These are phyloP conservation scores for Ornithoptera alexandrae DNA, from an alignment of 2,888 invertebrate species.

Conservation along the genomic window DNA sequence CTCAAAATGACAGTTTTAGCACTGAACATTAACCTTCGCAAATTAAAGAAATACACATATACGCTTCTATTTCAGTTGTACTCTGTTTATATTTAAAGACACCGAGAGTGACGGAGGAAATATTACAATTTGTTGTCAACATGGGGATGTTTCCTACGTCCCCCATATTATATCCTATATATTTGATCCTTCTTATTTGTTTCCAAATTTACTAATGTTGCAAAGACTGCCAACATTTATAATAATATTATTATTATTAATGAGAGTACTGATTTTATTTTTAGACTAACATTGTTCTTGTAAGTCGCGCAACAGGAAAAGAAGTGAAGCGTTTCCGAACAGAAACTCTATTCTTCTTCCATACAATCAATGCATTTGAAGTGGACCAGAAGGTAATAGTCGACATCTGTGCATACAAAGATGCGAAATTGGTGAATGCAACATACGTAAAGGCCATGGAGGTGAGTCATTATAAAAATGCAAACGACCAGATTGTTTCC, in stretches of 20 bases:
- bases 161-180: too few relatives aligned
- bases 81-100: too few relatives aligned
- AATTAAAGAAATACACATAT: too few relatives aligned
- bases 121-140: too few relatives aligned
- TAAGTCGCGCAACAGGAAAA: slow-evolving; percentile 81
- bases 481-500: neutral
- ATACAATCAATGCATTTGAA: slow-evolving; percentile 93
- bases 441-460: slow-evolving; percentile 91
- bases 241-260: neutral
- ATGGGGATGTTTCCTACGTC: too few relatives aligned
- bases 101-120: too few relatives aligned
- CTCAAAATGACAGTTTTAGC: too few relatives aligned
- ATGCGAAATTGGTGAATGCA: slow-evolving; percentile 89
- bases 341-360: slow-evolving; percentile 89
- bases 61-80: too few relatives aligned
- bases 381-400: slow-evolving; percentile 82
- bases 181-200: too few relatives aligned
- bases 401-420: slow-evolving; percentile 90
- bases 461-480: slow-evolving; percentile 59
- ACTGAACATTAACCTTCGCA: too few relatives aligned
- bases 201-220: too few relatives aligned
- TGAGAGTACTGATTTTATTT: slow-evolving; percentile 34
- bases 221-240: neutral
- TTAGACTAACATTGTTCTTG: slow-evolving; percentile 82
- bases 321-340: slow-evolving; percentile 53